Evolutionary conservation across 2,888 invertebrate genomes (phyloP).

Genomic region (Drosophila affinis): DNA sequence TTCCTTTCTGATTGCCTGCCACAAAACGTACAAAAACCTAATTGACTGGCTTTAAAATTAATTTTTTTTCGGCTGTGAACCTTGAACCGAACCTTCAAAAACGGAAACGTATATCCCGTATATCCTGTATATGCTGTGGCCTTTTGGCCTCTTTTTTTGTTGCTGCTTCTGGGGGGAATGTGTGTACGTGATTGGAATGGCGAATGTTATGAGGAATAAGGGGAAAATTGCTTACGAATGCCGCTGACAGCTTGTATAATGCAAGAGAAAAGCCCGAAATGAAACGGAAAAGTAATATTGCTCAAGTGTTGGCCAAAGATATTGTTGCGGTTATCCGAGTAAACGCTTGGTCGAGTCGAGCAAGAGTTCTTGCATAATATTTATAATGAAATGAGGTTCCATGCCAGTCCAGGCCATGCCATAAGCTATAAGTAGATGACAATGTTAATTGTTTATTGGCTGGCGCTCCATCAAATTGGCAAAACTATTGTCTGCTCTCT

Average conservation of each 20-base stretch:
- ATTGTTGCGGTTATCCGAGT: neutral
- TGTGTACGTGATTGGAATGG: conserved; percentile 55
- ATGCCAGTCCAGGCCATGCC: no score
- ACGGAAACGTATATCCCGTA: conserved; percentile 53
- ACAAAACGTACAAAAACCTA: conserved; percentile 36
- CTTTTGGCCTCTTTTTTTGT: conserved; percentile 42
- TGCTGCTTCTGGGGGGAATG: neutral
- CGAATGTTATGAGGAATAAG: conserved; percentile 71
- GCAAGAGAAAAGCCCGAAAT: conserved; percentile 69
- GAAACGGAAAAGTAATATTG: conserved; percentile 72
- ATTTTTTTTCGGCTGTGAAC: conserved; percentile 42
- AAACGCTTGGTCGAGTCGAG: neutral
- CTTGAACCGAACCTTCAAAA: conserved; percentile 62
- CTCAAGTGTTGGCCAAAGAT: conserved; percentile 60
- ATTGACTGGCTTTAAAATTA: conserved; percentile 70
- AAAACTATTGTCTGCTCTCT: conserved; percentile 1
- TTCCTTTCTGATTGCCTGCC: conserved; percentile 6
- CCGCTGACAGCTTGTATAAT: conserved; percentile 72
- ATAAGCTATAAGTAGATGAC: conserved; percentile 1
- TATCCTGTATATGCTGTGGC: conserved; percentile 41
- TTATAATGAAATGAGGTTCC: neutral
- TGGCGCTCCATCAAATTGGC: conserved; percentile 16
- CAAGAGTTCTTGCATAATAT: neutral
- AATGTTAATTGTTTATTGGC: conserved; percentile 39
- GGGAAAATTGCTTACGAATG: conserved; percentile 54